These are phyloP conservation scores for Rugalucina vietnamica DNA, from an alignment of 2,888 invertebrate species.

Conservation along the genomic window DNA sequence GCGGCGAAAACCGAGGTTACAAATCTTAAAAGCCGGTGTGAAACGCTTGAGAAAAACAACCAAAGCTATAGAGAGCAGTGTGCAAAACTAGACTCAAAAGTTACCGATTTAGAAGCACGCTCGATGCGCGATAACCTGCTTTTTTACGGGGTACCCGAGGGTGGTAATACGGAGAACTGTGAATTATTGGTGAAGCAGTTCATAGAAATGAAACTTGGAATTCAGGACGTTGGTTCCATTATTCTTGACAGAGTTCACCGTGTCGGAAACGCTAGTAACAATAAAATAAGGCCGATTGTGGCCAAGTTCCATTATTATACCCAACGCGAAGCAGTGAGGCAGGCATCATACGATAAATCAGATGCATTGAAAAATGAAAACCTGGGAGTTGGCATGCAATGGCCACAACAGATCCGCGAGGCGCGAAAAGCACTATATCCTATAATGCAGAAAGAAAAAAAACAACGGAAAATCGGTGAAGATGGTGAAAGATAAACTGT, in stretches of 20 bases:
- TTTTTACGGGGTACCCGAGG: no score
- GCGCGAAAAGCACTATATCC: not conserved
- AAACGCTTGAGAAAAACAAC: no score
- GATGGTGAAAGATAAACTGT: not conserved
- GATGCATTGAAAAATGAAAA: not conserved
- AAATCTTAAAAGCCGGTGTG: no score
- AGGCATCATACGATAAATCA: not conserved
- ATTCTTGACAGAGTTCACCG: not conserved
- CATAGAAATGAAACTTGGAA: not conserved
- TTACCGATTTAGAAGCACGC: no score
- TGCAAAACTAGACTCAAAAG: no score
- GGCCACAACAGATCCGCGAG: not conserved
- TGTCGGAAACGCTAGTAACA: not conserved
- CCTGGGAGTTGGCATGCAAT: not conserved
- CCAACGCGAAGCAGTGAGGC: not conserved
- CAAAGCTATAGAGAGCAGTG: no score
- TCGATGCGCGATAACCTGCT: no score
- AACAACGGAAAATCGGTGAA: no score
- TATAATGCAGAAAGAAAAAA: not conserved
- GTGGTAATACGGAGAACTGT: not conserved
- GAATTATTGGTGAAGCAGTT: not conserved
- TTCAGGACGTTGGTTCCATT: not conserved
- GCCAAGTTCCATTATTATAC: no score
- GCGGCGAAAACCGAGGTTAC: no score
- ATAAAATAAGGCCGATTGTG: not conserved